These are phyloP conservation scores for Melikaiella ostensackeni DNA, from an alignment of 2,888 invertebrate species.

Conservation along the genomic window DNA sequence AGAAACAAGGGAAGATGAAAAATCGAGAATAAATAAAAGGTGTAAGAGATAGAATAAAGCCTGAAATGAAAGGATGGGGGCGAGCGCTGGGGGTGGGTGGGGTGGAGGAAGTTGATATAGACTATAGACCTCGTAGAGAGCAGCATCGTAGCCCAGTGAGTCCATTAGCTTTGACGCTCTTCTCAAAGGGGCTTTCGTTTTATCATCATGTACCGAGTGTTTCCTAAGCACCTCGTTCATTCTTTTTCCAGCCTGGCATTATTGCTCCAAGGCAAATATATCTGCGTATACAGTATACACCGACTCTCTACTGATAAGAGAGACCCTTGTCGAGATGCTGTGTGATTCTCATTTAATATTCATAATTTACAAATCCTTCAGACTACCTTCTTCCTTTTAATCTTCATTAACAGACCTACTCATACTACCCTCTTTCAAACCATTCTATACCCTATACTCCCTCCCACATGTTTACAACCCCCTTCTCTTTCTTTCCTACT, in stretches of 20 bases:
- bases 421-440: no score
- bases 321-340: background rate
- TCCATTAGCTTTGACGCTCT: conserved; percentile 74
- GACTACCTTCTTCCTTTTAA: background rate
- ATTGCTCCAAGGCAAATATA: conserved; percentile 59
- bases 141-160: conserved; percentile 47
- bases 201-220: conserved; percentile 71
- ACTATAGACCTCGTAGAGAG: conserved; percentile 47
- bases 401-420: conserved; percentile 3
- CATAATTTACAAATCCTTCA: conserved; percentile 5
- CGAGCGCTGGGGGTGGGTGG: conserved; percentile 40
- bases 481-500: no score
- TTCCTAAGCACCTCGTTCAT: conserved; percentile 69
- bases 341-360: conserved; percentile 21
- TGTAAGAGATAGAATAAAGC: conserved; percentile 20
- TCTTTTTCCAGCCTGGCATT: conserved; percentile 63
- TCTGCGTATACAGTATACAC: conserved; percentile 41
- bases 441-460: no score
- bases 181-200: conserved; percentile 74
- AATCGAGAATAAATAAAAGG: conserved; percentile 8
- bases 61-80: conserved; percentile 1
- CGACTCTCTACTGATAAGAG: background rate
- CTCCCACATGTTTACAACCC: no score
- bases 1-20: background rate
- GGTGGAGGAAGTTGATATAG: conserved; percentile 50